Evolutionary conservation across 2,888 invertebrate species (phyloP).

Genomic region (Microctonus aethiopoides): DNA sequence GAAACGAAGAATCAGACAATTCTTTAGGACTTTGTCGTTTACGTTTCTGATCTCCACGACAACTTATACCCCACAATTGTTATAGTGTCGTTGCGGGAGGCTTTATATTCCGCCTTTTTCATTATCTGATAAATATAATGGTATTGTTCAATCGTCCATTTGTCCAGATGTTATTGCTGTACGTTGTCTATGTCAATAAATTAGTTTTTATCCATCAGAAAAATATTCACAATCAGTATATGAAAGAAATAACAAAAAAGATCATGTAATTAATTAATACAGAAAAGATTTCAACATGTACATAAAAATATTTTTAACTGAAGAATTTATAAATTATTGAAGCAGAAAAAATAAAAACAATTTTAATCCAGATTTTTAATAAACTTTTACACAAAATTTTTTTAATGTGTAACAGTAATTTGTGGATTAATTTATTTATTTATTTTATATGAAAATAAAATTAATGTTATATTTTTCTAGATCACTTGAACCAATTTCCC

Average conservation of each 20-base stretch:
- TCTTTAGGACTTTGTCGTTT: constrained; percentile 11
- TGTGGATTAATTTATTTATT: neutral
- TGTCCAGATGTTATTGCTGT: constrained; percentile 33
- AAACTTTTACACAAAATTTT: too few relatives aligned
- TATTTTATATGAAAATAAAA: neutral
- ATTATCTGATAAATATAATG: constrained; percentile 64
- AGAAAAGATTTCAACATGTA: too few relatives aligned
- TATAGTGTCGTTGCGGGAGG: constrained; percentile 24
- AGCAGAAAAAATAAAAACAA: too few relatives aligned
- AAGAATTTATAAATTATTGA: too few relatives aligned
- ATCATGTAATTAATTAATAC: neutral
- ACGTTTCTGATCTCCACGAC: neutral
- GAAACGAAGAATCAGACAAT: constrained; percentile 30
- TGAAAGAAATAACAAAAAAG: neutral
- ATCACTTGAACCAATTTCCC: neutral
- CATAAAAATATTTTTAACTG: too few relatives aligned
- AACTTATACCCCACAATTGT: constrained; percentile 13
- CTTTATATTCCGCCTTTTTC: constrained; percentile 56
- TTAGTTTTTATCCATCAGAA: neutral
- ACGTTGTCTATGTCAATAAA: neutral
- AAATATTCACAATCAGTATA: too few relatives aligned
- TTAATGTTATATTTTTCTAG: too few relatives aligned
- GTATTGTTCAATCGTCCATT: constrained; percentile 51
- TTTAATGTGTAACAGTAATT: too few relatives aligned
- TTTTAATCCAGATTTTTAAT: too few relatives aligned